These are phyloP conservation scores for Chromis chromis DNA, from an alignment of 2,797 vertebrate genomes.

Conservation along the genomic window DNA sequence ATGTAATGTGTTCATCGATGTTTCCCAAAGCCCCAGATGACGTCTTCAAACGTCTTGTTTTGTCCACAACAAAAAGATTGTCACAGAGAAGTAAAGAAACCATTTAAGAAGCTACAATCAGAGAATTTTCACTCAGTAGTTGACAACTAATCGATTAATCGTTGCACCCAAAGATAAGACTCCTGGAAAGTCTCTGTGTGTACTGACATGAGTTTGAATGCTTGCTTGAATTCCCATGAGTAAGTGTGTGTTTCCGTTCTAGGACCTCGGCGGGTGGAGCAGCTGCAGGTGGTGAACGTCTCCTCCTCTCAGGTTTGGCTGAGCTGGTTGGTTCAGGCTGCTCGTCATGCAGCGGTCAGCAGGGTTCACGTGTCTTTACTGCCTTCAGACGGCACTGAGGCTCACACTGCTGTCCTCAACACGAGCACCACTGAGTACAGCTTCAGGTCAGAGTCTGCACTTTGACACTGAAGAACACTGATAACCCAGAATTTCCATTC, in stretches of 20 bases:
- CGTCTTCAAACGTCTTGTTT: no score
- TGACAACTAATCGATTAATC: no score
- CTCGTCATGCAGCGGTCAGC: slow-evolving; percentile 87
- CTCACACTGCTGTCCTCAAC: slow-evolving; percentile 87
- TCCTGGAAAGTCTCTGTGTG: not conserved
- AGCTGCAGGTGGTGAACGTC: slow-evolving; percentile 90
- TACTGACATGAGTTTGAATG: not conserved
- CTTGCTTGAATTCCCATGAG: not conserved
- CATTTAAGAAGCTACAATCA: no score
- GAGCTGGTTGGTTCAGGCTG: slow-evolving; percentile 89
- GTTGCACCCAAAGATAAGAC: not conserved
- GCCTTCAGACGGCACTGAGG: slow-evolving; percentile 81
- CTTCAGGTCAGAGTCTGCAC: slow-evolving; percentile 86
- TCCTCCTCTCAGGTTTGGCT: slow-evolving; percentile 90
- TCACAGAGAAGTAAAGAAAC: no score
- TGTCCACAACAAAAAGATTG: no score
- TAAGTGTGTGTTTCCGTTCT: slow-evolving; percentile 34
- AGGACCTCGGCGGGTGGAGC: slow-evolving; percentile 92
- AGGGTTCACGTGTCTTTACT: slow-evolving; percentile 89
- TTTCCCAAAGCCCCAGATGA: no score
- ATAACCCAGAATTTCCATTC: not conserved
- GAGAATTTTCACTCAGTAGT: no score
- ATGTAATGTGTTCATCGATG: no score
- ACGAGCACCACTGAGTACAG: slow-evolving; percentile 85
- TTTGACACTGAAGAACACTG: not conserved